Evolutionary conservation across 2,888 invertebrate genomes (phyloP).

Genomic region (Drosophila putrida): DNA sequence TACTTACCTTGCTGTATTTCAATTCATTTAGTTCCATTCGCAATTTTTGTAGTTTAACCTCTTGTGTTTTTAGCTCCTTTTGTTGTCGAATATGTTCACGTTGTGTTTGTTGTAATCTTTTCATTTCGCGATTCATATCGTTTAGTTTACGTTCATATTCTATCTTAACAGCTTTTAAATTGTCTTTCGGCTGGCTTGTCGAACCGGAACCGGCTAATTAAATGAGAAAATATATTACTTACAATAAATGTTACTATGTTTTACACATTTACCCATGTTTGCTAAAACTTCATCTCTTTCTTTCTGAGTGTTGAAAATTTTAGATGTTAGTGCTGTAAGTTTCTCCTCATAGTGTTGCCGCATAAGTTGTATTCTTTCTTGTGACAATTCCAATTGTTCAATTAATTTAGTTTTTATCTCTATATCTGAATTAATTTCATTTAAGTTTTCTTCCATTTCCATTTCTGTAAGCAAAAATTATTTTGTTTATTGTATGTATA

Average conservation of each 20-base stretch:
- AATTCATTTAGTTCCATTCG: constrained; percentile 92
- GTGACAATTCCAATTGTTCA: constrained; percentile 96
- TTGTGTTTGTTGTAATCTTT: constrained; percentile 93
- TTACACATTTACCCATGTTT: constrained; percentile 77
- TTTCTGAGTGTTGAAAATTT: constrained; percentile 94
- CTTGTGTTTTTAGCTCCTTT: constrained; percentile 90
- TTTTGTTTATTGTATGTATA: not conserved
- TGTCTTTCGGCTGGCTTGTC: constrained; percentile 86
- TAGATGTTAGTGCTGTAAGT: constrained; percentile 92
- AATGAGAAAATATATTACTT: not conserved
- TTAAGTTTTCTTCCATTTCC: constrained; percentile 91
- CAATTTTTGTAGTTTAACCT: constrained; percentile 90
- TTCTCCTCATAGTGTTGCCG: constrained; percentile 97
- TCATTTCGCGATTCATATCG: constrained; percentile 94
- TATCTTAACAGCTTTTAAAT: constrained; percentile 92
- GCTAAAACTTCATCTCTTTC: constrained; percentile 96
- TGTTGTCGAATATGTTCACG: constrained; percentile 95
- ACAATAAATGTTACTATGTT: not conserved
- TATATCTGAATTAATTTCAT: constrained; percentile 96
- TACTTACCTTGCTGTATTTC: constrained; percentile 91
- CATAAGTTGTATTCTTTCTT: constrained; percentile 93
- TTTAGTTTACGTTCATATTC: constrained; percentile 95
- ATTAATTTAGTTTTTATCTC: constrained; percentile 97
- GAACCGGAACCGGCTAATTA: constrained; percentile 55
- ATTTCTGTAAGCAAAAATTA: constrained; percentile 81